Base-by-base conservation (phyloP, 2,797 vertebrate species). In the Zenarchopterus dispar region DNA sequence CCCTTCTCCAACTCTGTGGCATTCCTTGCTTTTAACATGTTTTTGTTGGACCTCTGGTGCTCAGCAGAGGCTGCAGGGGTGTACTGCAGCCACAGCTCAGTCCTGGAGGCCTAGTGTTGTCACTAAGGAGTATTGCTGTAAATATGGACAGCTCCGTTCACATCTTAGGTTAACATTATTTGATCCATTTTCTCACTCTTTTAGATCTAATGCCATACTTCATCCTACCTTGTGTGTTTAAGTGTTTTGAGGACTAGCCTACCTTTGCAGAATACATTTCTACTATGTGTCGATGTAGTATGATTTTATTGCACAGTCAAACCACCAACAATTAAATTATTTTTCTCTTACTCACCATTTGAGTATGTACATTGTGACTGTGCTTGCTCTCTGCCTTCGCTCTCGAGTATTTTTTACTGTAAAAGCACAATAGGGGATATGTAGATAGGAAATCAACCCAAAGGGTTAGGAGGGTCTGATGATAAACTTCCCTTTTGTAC, bases 201-300 rank as follows among this genome's bases (percentile, higher is more conserved):
- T 48, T 26, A 43, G 53, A 22, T 57, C 62, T 65, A 66, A 72
- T 43, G 49, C 54, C 18, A 15, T 11, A 63, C 58, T 42, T 56
- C 43, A 43, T 63, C 55, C 63, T 43, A 65, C 56, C 46, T 47
- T 59, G 81, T 77, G 78, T 82, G 81, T 58, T 74, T 82, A 13
- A 52, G 74, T 70, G 75, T 88, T 88, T 87, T 81, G 83, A 90
- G 79, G 80, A 84, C 82, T 89, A 75, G 84, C 73, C 78, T 67
- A 52, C 79, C 75, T 86, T 86, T 85, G 75, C 76, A 63, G 58
- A 63, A 68, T 69, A 52, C 42, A 72, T 73, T 48, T 75, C 75
- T 63, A 72, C 69, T 1, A 59, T 33, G 84, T 86, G 84, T 83
- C 82, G 87, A 56, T 41, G 49, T 50, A 10, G 28, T 42, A 26